phyloP scores from a whole-genome alignment of 2,888 invertebrate species.

The Ypsolopha sequella region DNA sequence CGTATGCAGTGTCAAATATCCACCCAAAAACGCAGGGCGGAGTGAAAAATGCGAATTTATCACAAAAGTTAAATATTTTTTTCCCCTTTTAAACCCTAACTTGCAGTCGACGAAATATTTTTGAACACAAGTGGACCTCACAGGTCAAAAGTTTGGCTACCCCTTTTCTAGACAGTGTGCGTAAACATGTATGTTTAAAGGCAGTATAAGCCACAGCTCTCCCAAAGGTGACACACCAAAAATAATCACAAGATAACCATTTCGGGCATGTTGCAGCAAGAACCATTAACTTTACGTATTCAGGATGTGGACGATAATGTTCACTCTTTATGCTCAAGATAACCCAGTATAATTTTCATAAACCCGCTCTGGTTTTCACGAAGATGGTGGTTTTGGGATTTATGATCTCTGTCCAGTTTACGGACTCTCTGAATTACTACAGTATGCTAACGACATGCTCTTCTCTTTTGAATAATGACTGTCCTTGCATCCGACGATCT shows the following conservation, averaged over 20 bases:
- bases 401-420: not conserved
- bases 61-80: too few relatives aligned
- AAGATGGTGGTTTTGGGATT: not conserved
- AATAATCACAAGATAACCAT: conserved; percentile 5
- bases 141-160: too few relatives aligned
- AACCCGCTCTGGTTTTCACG: not conserved
- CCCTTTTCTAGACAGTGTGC: too few relatives aligned
- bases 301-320: not conserved
- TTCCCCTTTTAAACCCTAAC: too few relatives aligned
- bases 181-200: too few relatives aligned
- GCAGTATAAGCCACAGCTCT: too few relatives aligned
- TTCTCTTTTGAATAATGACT: not conserved
- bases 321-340: not conserved
- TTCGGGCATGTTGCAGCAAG: conserved; percentile 10
- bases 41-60: too few relatives aligned
- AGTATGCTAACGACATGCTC: not conserved
- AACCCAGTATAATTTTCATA: not conserved
- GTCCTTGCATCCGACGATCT: not conserved
- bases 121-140: too few relatives aligned
- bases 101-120: too few relatives aligned
- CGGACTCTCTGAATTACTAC: not conserved
- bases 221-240: not conserved
- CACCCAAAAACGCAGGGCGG: too few relatives aligned
- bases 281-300: not conserved
- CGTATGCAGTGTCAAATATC: too few relatives aligned